Base-by-base conservation (phyloP, 2,113 vertebrate species). In the Cariama cristata region DNA sequence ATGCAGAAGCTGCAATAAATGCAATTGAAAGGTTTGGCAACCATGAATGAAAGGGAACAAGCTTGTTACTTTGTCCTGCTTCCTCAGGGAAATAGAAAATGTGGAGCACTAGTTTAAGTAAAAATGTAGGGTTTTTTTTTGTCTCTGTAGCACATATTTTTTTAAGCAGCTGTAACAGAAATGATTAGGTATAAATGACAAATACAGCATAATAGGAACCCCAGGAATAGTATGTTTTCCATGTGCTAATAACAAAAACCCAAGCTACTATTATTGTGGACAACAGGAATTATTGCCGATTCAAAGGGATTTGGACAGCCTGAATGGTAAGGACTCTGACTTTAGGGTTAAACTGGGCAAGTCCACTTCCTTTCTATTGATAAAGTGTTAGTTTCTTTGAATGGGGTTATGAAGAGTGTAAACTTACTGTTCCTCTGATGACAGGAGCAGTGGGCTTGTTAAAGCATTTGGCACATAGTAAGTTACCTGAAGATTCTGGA, bases 1-100 rank as follows among this genome's bases (percentile, higher is more conserved):
- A 81, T 82, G 71, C 38, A 92, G 62, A 79, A 88, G 38, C 59
- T 88, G 38, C 66, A 89, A 49, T 88, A 91, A 67, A 83, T 77
- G 28, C 49, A 84, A 38, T 45, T 79, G 88, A 77, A 94, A 89
- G 49, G 53, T 82, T 95, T 94, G 58, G 66, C 94, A 88, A 60
- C 77, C 26, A 21, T 53, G 77, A 96, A 77, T 88, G 79, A 74
- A 86, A 83, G 16, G n/a, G 28, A 86, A 35, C 16, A 62, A 76
- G 74, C 19, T 50, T 95, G 27, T 93, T 74, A 21, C 53, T 42
- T 53, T 42, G 38, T 19, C 38, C 20, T 71, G 40, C n/a, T 73
- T 88, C 71, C 56, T 88, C 7, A 11, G 47, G 72, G 79, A 76
- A 92, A 62, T 14, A 8, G 30, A 33, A 86, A 71, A 77, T 42